A percentile compares a stretch with the other conserved stretches of the same genome.
Evolutionary conservation across 2,888 invertebrate genomes (phyloP).

Genomic region (Periphyllus acericola): DNA sequence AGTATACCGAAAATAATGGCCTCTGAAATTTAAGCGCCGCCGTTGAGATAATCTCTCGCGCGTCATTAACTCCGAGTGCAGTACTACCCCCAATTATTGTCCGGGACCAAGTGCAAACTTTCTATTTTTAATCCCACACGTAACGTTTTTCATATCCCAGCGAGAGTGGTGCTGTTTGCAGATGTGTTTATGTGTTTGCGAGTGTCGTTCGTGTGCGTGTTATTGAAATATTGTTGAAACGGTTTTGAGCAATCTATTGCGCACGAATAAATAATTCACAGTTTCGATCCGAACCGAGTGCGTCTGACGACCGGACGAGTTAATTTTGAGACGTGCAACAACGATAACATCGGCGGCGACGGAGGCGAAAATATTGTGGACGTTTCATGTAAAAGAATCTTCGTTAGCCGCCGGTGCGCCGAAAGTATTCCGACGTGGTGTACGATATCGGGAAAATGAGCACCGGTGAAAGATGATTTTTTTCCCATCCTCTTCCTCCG

Average conservation of each 20-base stretch:
- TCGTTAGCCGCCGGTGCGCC: background rate
- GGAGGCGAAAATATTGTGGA: too few relatives aligned
- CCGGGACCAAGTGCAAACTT: background rate
- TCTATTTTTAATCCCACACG: background rate
- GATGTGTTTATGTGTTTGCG: background rate
- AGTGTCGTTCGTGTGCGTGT: background rate
- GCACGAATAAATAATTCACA: background rate
- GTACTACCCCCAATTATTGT: background rate
- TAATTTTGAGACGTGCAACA: background rate
- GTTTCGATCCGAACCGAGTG: background rate
- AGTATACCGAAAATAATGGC: conserved; percentile 22
- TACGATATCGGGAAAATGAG: background rate
- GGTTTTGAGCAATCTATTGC: too few relatives aligned
- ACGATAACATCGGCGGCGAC: too few relatives aligned
- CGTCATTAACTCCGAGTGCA: conserved; percentile 1
- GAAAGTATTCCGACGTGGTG: background rate
- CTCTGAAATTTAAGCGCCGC: background rate
- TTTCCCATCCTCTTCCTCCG: background rate
- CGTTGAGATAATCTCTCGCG: conserved; percentile 25
- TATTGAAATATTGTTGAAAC: background rate
- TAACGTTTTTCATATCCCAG: background rate
- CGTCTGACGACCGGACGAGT: background rate
- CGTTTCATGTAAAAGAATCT: background rate
- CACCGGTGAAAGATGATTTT: background rate
- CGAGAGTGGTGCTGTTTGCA: too few relatives aligned